phyloP scores from a whole-genome alignment of 2,113 vertebrate genomes.

The Aramus guarauna region DNA sequence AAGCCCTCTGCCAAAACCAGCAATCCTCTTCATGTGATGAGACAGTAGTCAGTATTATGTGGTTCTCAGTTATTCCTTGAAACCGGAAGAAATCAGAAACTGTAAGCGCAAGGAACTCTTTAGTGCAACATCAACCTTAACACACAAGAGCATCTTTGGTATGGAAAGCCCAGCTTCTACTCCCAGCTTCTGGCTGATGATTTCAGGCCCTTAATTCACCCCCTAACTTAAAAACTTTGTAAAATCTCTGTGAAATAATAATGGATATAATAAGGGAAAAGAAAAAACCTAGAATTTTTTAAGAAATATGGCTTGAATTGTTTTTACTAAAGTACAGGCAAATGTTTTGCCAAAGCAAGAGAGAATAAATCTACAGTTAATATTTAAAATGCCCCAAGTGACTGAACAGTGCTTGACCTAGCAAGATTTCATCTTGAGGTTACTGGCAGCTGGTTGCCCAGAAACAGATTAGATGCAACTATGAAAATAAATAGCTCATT shows the following conservation, averaged over 20 bases:
- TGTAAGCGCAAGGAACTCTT: background rate
- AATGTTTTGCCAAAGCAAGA: background rate
- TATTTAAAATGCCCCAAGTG: background rate
- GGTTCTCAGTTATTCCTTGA: background rate
- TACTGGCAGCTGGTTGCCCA: background rate
- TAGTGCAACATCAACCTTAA: rapidly evolving
- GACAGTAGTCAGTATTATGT: background rate
- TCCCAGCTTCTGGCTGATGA: background rate
- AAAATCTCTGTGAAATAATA: background rate
- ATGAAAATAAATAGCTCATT: background rate
- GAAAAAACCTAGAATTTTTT: background rate
- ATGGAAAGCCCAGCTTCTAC: background rate
- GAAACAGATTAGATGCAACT: background rate
- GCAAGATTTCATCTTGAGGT: background rate
- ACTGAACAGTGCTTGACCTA: background rate
- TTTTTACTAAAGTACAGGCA: background rate
- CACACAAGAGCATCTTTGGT: rapidly evolving
- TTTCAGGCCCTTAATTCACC: background rate
- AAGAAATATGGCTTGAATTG: background rate
- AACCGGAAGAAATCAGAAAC: background rate
- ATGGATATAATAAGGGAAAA: background rate
- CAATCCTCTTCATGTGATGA: background rate
- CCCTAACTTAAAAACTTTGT: background rate
- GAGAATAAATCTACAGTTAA: background rate
- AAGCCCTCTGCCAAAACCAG: background rate